Percentiles rank a stretch among this genome's conserved stretches.
phyloP scores from a whole-genome alignment of 2,113 vertebrate genomes.

The Chaenogobius annularis region DNA sequence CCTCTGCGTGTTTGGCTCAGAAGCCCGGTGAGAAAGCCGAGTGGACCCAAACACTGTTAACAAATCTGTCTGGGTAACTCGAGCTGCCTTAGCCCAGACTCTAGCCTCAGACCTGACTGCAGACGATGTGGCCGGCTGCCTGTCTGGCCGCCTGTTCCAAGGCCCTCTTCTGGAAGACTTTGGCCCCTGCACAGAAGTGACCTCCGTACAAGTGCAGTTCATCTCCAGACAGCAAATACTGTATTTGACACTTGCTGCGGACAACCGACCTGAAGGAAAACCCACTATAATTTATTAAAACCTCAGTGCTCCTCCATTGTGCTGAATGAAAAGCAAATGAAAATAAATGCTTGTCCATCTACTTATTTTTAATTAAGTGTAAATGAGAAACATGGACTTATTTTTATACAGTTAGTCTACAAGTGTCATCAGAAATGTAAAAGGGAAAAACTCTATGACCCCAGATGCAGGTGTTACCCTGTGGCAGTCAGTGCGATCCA shows the following conservation, averaged over 20 bases:
- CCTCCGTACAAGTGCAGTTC: constrained; percentile 56
- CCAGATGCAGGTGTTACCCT: constrained; percentile 37
- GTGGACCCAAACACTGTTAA: constrained; percentile 79
- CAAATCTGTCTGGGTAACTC: constrained; percentile 81
- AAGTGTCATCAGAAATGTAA: constrained; percentile 28
- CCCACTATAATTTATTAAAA: constrained; percentile 26
- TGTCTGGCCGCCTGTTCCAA: constrained; percentile 68
- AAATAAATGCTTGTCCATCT: constrained; percentile 11
- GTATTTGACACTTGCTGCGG: constrained; percentile 25
- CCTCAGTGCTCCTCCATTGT: constrained; percentile 26
- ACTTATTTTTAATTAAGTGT: not conserved
- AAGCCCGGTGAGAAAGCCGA: constrained; percentile 71
- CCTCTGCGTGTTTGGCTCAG: constrained; percentile 74
- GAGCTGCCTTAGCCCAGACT: constrained; percentile 73
- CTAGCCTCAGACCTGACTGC: constrained; percentile 65
- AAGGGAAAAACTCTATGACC: constrained; percentile 58
- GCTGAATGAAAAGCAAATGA: constrained; percentile 7
- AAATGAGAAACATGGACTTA: not conserved
- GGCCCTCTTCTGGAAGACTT: constrained; percentile 77
- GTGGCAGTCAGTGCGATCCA: constrained; percentile 49
- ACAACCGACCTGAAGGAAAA: constrained; percentile 22
- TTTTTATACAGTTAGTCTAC: not conserved
- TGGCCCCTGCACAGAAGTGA: constrained; percentile 68
- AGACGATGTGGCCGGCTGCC: constrained; percentile 71
- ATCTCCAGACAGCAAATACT: constrained; percentile 30